Conservation (phyloP, 2,113 vertebrate genomes). For the Halichoerus grypus region DNA sequence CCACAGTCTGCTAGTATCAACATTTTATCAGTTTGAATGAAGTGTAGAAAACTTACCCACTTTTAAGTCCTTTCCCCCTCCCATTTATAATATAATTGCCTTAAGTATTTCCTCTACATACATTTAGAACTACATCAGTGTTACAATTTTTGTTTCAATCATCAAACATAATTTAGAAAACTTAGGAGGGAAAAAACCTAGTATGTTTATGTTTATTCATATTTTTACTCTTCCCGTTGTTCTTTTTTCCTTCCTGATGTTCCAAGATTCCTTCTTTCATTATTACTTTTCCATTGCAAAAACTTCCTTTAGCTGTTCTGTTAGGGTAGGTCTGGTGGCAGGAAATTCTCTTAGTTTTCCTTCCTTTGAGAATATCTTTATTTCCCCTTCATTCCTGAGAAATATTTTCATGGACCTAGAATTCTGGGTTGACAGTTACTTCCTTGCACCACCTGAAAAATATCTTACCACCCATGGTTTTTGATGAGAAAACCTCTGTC, state of each 20-base stretch:
- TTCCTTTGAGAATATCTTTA: constrained; percentile 41
- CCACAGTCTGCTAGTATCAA: background rate
- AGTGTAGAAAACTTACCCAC: background rate
- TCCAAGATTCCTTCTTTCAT: constrained; percentile 29
- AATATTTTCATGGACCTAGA: constrained; percentile 27
- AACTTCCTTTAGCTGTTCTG: constrained; percentile 39
- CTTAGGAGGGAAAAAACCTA: background rate
- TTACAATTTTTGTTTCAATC: constrained; percentile 24
- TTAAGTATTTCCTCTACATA: constrained; percentile 9
- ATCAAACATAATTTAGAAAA: constrained; percentile 45
- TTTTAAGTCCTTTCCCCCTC: constrained; percentile 4
- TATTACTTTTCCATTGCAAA: constrained; percentile 54
- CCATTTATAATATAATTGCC: background rate
- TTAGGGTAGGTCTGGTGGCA: background rate
- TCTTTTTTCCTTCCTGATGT: background rate
- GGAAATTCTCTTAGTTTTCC: constrained; percentile 53
- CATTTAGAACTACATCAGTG: background rate
- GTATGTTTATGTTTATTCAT: constrained; percentile 36
- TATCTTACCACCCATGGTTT: background rate
- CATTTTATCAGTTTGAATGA: constrained; percentile 19
- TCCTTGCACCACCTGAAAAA: constrained; percentile 45
- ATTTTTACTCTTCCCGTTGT: constrained; percentile 42
- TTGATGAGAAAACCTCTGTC: constrained; percentile 28
- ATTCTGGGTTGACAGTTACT: constrained; percentile 23
- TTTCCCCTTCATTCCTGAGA: constrained; percentile 29